phyloP scores from a whole-genome alignment of 2,888 invertebrate genomes.

The Caenorhabditis sp. region DNA sequence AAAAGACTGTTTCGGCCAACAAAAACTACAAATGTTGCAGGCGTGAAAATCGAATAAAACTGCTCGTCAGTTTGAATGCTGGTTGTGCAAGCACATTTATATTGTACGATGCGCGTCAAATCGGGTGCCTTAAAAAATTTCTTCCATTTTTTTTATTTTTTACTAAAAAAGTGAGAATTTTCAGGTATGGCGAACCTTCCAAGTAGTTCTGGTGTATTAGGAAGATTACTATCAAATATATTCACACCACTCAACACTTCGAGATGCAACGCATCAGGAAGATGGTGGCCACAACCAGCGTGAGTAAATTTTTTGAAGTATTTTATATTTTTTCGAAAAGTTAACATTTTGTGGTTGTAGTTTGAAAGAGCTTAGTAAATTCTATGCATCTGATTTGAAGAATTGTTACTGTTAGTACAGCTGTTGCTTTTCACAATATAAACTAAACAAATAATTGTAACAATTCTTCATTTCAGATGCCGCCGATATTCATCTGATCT shows the following conservation, averaged over 20 bases:
- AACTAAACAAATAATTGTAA: not conserved
- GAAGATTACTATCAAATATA: constrained; percentile 27
- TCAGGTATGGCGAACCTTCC: constrained; percentile 37
- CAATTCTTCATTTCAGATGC: not conserved
- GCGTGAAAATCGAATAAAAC: constrained; percentile 5
- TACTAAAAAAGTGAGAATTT: not conserved
- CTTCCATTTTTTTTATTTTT: constrained; percentile 4
- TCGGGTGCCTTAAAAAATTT: not conserved
- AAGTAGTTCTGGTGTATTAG: constrained; percentile 27
- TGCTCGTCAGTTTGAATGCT: constrained; percentile 18
- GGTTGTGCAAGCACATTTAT: constrained; percentile 15
- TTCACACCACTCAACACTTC: constrained; percentile 17
- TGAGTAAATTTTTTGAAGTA: too few relatives aligned
- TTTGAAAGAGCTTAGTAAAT: not conserved
- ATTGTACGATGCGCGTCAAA: constrained; percentile 12
- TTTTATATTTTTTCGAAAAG: too few relatives aligned
- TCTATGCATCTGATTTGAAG: not conserved
- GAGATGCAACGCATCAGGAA: constrained; percentile 55
- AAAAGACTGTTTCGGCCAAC: not conserved
- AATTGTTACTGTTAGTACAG: not conserved
- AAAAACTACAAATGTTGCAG: not conserved
- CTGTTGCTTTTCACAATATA: too few relatives aligned
- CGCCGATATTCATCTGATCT: not conserved
- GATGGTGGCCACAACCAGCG: constrained; percentile 69
- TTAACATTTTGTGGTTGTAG: not conserved